Conservation (phyloP, 2,888 invertebrate genomes). For the Chromoteleia sp. region DNA sequence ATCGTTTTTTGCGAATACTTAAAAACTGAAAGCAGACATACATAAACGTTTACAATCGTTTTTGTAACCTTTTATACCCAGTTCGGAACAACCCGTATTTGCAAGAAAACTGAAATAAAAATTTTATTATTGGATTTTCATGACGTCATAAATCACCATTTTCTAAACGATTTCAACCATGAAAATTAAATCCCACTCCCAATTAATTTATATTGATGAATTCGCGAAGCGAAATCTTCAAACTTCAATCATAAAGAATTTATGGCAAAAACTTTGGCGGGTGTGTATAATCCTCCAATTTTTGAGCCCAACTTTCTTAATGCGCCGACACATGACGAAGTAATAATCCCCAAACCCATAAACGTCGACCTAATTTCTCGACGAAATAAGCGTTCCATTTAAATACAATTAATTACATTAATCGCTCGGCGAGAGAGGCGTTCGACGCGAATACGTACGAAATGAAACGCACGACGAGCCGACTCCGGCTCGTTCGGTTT, state of each 20-base stretch:
- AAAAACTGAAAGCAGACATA: too few relatives aligned
- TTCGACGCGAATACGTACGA: slow-evolving; percentile 4
- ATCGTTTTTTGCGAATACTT: too few relatives aligned
- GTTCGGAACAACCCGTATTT: too few relatives aligned
- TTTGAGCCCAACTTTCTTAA: slow-evolving; percentile 15
- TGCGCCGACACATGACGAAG: slow-evolving; percentile 30
- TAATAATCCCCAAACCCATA: slow-evolving; percentile 21
- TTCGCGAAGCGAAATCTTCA: not conserved
- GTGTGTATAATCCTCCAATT: slow-evolving; percentile 6
- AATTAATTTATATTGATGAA: slow-evolving; percentile 17
- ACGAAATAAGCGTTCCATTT: slow-evolving; percentile 4
- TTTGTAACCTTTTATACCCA: too few relatives aligned
- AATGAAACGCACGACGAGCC: slow-evolving; percentile 4
- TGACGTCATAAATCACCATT: not conserved
- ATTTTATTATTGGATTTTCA: not conserved
- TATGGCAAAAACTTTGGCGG: slow-evolving; percentile 23
- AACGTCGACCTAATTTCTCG: slow-evolving; percentile 4
- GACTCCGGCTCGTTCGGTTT: slow-evolving; percentile 33
- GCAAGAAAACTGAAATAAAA: too few relatives aligned
- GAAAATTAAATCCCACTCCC: not conserved
- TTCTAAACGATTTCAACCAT: not conserved
- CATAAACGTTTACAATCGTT: too few relatives aligned
- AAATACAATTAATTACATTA: slow-evolving; percentile 33
- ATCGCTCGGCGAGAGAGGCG: slow-evolving; percentile 24
- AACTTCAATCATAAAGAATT: slow-evolving; percentile 26